phyloP scores from a whole-genome alignment of 2,113 vertebrate genomes.

The Campylorhamphus procurvoides region DNA sequence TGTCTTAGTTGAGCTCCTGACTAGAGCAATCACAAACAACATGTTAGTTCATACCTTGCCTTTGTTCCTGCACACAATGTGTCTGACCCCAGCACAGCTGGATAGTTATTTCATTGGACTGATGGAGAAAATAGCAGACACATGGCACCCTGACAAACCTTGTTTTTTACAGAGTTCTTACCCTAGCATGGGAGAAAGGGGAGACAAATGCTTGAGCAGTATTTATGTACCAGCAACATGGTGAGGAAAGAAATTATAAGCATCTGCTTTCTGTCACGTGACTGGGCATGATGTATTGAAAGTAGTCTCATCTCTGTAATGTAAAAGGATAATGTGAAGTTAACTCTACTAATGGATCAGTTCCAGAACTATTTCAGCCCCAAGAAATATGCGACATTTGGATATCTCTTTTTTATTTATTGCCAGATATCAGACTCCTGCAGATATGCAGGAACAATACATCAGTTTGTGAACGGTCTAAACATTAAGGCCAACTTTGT shows the following conservation, averaged over 20 bases:
- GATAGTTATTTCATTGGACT: background rate
- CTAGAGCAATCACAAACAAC: background rate
- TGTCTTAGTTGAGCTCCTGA: background rate
- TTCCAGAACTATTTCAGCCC: slow-evolving; percentile 37
- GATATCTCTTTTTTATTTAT: slow-evolving; percentile 55
- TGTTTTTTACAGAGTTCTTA: background rate
- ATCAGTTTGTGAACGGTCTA: slow-evolving; percentile 28
- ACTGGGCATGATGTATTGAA: slow-evolving; percentile 1
- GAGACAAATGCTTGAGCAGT: background rate
- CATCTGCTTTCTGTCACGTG: slow-evolving; percentile 48
- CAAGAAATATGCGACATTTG: slow-evolving; percentile 43
- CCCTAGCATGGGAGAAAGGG: background rate
- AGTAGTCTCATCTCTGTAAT: background rate
- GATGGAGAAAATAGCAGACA: background rate
- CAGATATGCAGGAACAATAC: slow-evolving; percentile 65
- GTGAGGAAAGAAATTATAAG: slow-evolving; percentile 42
- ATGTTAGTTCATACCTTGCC: background rate
- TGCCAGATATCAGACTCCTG: slow-evolving; percentile 52
- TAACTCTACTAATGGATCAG: slow-evolving; percentile 16
- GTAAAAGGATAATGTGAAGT: slow-evolving; percentile 19
- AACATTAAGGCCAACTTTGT: slow-evolving; percentile 46
- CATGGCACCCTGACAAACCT: background rate
- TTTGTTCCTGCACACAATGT: background rate
- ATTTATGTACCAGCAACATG: slow-evolving; percentile 29
- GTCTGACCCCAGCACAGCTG: background rate